phyloP scores from a whole-genome alignment of 30 jellyfish, hydroid and myxozoan species.

The Chironex yamaguchii region DNA sequence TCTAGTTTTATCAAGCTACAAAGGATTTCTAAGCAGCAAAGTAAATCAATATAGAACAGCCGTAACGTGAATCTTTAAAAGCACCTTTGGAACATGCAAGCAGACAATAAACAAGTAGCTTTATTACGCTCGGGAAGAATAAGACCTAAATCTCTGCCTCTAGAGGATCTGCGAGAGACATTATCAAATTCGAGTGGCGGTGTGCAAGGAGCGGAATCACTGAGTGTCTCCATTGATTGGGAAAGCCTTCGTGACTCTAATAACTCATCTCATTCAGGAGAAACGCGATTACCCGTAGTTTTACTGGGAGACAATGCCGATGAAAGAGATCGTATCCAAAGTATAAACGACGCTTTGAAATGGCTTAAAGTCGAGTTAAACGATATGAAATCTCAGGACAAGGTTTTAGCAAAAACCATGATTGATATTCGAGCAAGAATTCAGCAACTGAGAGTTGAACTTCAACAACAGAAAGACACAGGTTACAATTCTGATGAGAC shows the following conservation, averaged over 20 bases:
- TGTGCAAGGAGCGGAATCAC: background rate
- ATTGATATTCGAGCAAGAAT: conserved; percentile 74
- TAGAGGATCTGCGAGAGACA: background rate
- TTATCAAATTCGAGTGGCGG: background rate
- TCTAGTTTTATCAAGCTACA: no score
- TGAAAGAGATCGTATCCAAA: conserved; percentile 63
- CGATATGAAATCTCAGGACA: conserved; percentile 79
- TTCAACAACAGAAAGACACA: conserved; percentile 46
- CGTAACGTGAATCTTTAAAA: no score
- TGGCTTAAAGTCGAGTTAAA: conserved; percentile 75
- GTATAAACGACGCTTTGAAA: conserved; percentile 64
- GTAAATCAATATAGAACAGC: no score
- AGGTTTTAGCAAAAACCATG: conserved; percentile 79
- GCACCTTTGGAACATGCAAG: no score
- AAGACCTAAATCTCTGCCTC: background rate
- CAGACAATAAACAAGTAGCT: background rate
- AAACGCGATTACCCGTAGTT: background rate
- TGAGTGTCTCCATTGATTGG: background rate
- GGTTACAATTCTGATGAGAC: conserved; percentile 76
- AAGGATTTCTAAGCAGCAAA: no score
- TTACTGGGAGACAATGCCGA: conserved; percentile 49
- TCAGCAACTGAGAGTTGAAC: conserved; percentile 61
- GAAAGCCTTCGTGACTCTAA: background rate
- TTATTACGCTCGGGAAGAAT: background rate
- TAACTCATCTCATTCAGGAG: background rate